Conservation (phyloP, 1,140 invertebrate species). For the Leptinotarsa lineolata region DNA sequence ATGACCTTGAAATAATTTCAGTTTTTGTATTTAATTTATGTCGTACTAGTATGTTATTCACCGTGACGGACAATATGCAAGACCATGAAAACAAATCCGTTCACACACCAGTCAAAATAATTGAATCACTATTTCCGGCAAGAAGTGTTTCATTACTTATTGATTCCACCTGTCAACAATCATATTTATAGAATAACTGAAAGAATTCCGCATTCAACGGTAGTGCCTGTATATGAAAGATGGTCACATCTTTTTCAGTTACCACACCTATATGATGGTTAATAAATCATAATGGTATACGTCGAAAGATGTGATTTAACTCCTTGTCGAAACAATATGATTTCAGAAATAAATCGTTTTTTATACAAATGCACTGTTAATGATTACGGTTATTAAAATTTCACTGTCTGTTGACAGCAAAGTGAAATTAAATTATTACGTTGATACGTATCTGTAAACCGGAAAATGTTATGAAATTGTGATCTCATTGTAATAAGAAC, state of each 20-base stretch:
- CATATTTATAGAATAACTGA: too few relatives aligned
- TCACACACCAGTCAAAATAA: too few relatives aligned
- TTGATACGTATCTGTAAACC: neutral
- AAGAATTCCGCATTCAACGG: too few relatives aligned
- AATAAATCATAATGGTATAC: neutral
- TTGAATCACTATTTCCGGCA: too few relatives aligned
- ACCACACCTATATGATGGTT: neutral
- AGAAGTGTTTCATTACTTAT: too few relatives aligned
- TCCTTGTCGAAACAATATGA: neutral
- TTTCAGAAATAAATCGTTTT: constrained; percentile 1
- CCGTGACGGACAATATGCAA: too few relatives aligned
- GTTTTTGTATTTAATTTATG: too few relatives aligned
- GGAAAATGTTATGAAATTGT: neutral
- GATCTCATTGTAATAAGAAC: neutral
- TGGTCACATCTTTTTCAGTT: neutral
- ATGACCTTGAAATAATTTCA: too few relatives aligned
- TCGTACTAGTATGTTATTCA: too few relatives aligned
- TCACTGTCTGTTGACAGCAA: neutral
- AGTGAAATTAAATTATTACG: neutral
- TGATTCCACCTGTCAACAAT: too few relatives aligned
- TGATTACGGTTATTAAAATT: constrained; percentile 3
- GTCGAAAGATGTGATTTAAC: neutral
- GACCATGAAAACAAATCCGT: too few relatives aligned
- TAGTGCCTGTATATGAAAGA: too few relatives aligned
- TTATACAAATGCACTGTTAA: neutral